These are phyloP conservation scores for Narcine bancroftii DNA, from an alignment of 2,113 vertebrate genomes.

Conservation along the genomic window DNA sequence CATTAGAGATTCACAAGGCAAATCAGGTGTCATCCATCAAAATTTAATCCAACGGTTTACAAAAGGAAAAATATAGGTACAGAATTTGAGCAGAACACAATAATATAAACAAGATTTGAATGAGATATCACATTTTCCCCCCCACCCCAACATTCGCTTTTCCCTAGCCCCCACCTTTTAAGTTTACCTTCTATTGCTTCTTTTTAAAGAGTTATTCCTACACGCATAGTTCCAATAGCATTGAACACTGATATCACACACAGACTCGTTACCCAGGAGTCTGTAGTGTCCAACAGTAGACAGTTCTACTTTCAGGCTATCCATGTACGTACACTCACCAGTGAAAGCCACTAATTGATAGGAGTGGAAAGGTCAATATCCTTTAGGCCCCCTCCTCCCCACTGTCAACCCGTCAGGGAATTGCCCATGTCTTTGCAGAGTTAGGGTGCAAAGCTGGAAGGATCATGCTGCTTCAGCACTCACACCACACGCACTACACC, in stretches of 20 bases:
- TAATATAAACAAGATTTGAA: neutral
- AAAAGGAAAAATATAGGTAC: slow-evolving; percentile 1
- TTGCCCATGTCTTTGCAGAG: neutral
- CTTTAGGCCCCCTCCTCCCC: too few relatives aligned
- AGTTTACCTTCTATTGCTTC: neutral
- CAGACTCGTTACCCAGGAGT: neutral
- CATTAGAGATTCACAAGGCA: neutral
- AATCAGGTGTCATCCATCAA: neutral
- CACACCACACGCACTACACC: neutral
- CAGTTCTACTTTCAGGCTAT: neutral
- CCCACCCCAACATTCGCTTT: neutral
- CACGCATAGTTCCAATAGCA: neutral
- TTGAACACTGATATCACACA: neutral
- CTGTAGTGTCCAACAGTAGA: neutral
- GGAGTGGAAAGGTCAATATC: neutral
- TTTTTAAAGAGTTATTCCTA: neutral
- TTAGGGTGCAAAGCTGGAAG: neutral
- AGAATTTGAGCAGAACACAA: neutral
- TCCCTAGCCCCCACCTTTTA: neutral
- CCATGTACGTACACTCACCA: neutral
- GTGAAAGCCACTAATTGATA: too few relatives aligned
- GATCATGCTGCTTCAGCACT: neutral
- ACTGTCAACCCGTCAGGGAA: neutral
- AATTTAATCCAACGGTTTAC: neutral
- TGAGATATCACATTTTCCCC: neutral